phyloP scores from a whole-genome alignment of 2,113 vertebrate genomes.

The Strigops habroptila region DNA sequence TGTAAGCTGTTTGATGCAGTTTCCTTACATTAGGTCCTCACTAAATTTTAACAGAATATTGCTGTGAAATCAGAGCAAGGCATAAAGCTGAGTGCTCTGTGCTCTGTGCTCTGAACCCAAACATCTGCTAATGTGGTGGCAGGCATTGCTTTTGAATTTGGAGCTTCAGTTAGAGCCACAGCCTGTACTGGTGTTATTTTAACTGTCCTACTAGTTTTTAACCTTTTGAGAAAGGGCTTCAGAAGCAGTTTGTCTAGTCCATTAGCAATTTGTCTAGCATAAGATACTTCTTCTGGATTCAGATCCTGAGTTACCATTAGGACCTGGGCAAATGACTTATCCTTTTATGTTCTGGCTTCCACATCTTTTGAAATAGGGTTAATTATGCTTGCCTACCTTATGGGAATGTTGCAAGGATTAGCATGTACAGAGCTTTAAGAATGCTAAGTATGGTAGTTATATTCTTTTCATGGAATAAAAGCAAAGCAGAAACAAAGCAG shows the following conservation, averaged over 20 bases:
- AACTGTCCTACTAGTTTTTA: neutral
- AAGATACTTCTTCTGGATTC: neutral
- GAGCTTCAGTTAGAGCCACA: neutral
- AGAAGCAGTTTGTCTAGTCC: neutral
- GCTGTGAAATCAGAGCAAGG: neutral
- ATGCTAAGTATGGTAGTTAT: neutral
- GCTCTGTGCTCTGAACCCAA: neutral
- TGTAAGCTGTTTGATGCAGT: neutral
- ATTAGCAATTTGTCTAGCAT: neutral
- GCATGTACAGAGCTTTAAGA: neutral
- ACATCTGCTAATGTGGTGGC: neutral
- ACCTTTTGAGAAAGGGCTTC: neutral
- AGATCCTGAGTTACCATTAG: neutral
- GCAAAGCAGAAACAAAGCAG: constrained; percentile 16
- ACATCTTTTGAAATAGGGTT: constrained; percentile 4
- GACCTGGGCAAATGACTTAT: neutral
- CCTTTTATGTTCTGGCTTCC: neutral
- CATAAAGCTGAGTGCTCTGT: neutral
- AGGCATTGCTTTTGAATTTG: neutral
- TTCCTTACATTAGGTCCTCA: neutral
- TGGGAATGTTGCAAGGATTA: constrained; percentile 1
- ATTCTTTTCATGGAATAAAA: constrained; percentile 8
- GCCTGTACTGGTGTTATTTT: neutral
- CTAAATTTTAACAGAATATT: neutral
- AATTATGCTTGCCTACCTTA: neutral